Base-by-base conservation (phyloP, 1,140 invertebrate species). In the Drosophila melanica region DNA sequence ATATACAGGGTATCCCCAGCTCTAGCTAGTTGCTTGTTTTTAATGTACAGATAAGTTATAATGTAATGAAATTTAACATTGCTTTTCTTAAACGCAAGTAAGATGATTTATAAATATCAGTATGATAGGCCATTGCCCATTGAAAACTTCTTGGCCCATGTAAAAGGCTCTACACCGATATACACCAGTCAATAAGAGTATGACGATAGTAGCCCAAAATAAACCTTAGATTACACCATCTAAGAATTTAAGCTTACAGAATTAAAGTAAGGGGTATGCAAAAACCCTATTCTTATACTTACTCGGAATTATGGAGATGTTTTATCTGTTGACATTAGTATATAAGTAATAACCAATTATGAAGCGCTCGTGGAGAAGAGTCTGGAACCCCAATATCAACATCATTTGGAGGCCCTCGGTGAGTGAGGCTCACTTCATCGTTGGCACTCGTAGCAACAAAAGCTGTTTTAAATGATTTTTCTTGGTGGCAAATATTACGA, bases 401-500 rank as follows among this genome's bases (percentile, higher is more conserved):
- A 27, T 20, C 10, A 59, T 68, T 51, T 51, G 39, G 30, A 27
- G 30, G 63, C 11, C 11, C 16, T 18, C 33, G 16, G 35, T 30
- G 23, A 50, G 35, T 33, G 11, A 30, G 27, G 37, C 27, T 10
- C 12, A n/a, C 30, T 60, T 44, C 35, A 23, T 39, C 23, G 16
- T 7, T 35, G 47, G 30, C 20, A 30, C 11, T 10, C 16, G 37
- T 5, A 27, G 33, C 37, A 18, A 18, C 33, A 53, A 45, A 71
- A 71, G 44, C 16, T 57, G 18, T 55, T 33, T 71, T 12, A 35
- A 50, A 45, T 64, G 27, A 48, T 75, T 53, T 57, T 42, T 30
- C 58, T 51, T 47, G 30, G 60, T n/a, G 48, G 54, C 60, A 66
- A 62, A 67, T 67, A 60, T 67, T 60, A 67, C 48, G 57, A 58